Evolutionary conservation across 2,113 vertebrate species (phyloP).

Genomic region (Guaruba guarouba): DNA sequence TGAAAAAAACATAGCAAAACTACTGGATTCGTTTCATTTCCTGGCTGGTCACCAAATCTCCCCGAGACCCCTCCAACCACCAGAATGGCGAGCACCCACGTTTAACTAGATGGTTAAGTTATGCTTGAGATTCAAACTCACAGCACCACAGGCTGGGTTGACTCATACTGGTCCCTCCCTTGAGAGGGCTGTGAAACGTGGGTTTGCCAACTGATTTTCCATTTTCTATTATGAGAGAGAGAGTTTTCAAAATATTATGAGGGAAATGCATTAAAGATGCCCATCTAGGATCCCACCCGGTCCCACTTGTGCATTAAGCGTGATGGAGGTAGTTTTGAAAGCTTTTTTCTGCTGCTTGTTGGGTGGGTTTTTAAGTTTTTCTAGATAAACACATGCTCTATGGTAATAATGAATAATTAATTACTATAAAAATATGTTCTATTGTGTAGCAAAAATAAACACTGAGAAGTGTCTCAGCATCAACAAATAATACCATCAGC

Average conservation of each 20-base stretch:
- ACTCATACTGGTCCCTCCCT: neutral
- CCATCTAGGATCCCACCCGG: neutral
- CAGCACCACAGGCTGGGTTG: neutral
- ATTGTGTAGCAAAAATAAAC: neutral
- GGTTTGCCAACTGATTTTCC: neutral
- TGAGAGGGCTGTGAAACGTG: neutral
- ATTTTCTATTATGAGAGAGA: neutral
- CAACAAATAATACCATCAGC: neutral
- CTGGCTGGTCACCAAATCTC: neutral
- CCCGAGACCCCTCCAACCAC: fast-evolving
- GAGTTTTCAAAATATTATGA: neutral
- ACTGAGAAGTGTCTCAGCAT: neutral
- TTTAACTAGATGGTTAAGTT: neutral
- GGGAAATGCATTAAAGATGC: neutral
- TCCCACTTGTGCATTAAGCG: neutral
- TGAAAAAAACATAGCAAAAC: too few species aligned
- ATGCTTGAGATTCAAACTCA: neutral
- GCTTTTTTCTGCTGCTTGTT: neutral
- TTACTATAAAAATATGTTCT: neutral
- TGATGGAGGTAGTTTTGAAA: conserved; percentile 4
- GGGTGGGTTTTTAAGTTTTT: neutral
- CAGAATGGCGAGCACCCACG: fast-evolving
- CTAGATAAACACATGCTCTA: neutral
- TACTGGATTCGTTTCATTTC: fast-evolving
- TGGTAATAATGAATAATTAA: conserved; percentile 16